Evolutionary conservation across 2,797 vertebrate genomes (phyloP).

Genomic region (Myripristis murdjan): DNA sequence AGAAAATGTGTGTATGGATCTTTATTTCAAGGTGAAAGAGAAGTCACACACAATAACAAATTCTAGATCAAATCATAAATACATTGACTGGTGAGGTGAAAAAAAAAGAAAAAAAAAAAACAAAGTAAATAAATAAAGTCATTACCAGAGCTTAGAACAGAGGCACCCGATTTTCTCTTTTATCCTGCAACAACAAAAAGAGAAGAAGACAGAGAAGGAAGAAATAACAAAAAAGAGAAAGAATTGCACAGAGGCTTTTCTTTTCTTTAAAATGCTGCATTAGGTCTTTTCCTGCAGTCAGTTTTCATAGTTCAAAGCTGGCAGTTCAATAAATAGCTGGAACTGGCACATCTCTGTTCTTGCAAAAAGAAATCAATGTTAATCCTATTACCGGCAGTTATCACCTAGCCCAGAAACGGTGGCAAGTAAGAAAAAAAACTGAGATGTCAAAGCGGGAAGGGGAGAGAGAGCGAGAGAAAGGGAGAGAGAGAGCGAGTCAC

Average conservation of each 20-base stretch:
- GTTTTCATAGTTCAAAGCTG: constrained; percentile 99
- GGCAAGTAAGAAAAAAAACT: constrained; percentile 93
- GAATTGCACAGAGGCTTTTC: constrained; percentile 93
- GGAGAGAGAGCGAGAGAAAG: constrained; percentile 87
- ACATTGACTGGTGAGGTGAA: constrained; percentile 88
- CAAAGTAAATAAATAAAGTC: constrained; percentile 88
- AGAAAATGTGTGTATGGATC: constrained; percentile 66
- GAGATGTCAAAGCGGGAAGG: constrained; percentile 96
- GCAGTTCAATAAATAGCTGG: constrained; percentile 99
- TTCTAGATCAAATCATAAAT: constrained; percentile 90
- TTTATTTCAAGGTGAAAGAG: constrained; percentile 95
- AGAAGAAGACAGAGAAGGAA: constrained; percentile 82
- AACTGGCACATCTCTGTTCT: constrained; percentile 99
- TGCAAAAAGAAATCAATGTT: constrained; percentile 99
- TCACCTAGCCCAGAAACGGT: constrained; percentile 99
- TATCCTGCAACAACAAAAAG: constrained; percentile 91
- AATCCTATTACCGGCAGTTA: constrained; percentile 99
- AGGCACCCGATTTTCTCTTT: constrained; percentile 91
- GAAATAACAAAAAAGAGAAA: constrained; percentile 89
- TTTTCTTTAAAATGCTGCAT: constrained; percentile 96
- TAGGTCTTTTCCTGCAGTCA: constrained; percentile 92
- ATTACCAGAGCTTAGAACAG: constrained; percentile 95
- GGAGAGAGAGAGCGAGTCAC: constrained; percentile 88
- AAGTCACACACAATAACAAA: constrained; percentile 91
- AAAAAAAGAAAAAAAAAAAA: constrained; percentile 67